These are phyloP conservation scores for Sturnus vulgaris DNA, from an alignment of 2,113 vertebrate genomes.

Conservation along the genomic window DNA sequence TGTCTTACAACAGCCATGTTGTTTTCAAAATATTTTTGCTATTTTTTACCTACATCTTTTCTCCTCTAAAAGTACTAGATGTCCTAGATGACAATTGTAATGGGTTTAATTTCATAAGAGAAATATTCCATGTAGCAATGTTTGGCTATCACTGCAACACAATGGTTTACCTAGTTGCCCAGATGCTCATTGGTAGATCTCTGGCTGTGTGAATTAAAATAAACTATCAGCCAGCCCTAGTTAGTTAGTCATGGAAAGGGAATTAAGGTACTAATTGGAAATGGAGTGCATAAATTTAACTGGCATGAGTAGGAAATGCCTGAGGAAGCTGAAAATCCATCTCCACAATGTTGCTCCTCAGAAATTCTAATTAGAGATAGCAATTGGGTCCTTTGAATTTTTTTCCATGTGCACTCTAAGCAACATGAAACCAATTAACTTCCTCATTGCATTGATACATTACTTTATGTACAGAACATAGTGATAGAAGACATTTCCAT, in stretches of 20 bases:
- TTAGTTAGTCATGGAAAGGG: neutral
- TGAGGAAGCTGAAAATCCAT: neutral
- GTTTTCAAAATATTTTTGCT: neutral
- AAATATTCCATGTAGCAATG: neutral
- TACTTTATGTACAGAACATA: neutral
- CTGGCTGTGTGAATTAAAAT: neutral
- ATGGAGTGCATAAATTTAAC: neutral
- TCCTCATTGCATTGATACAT: slow-evolving; percentile 34
- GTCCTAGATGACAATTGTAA: neutral
- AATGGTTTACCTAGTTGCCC: neutral
- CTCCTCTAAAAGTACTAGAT: neutral
- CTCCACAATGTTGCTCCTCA: neutral
- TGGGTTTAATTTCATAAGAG: neutral
- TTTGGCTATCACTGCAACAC: neutral
- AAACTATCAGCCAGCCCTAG: neutral
- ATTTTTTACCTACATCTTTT: neutral
- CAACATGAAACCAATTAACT: slow-evolving; percentile 60
- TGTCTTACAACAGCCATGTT: neutral
- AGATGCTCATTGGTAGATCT: neutral
- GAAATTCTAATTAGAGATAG: slow-evolving; percentile 59
- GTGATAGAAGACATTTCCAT: neutral
- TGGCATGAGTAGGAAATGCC: neutral
- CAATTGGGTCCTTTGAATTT: slow-evolving; percentile 13
- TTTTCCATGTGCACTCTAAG: slow-evolving; percentile 5
- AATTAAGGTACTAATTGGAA: neutral